phyloP scores from a whole-genome alignment of 2,888 invertebrate genomes.

The Thymelicus acteon region DNA sequence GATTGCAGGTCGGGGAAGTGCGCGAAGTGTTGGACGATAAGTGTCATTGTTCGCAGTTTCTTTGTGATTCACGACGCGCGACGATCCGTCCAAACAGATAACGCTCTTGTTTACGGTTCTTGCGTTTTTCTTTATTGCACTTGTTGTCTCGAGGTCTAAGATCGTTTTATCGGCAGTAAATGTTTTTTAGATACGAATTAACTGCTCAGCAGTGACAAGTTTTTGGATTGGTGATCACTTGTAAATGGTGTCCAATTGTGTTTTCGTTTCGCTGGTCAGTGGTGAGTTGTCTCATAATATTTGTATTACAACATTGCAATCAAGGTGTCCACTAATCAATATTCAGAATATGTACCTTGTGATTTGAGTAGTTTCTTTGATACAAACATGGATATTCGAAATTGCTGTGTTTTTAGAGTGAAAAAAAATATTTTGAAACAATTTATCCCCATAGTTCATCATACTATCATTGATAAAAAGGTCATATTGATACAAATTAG shows the following conservation, averaged over 20 bases:
- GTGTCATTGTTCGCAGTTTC: slow-evolving; percentile 70
- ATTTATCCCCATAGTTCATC: no score
- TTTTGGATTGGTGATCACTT: slow-evolving; percentile 41
- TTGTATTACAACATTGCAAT: slow-evolving; percentile 15
- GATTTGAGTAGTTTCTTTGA: no score
- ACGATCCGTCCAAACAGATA: slow-evolving; percentile 68
- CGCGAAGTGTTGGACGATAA: slow-evolving; percentile 65
- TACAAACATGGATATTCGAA: no score
- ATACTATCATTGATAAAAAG: no score
- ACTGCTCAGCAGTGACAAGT: slow-evolving; percentile 30
- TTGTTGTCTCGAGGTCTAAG: slow-evolving; percentile 54
- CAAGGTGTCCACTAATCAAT: neutral
- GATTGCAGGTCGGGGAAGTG: slow-evolving; percentile 58
- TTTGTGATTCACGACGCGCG: slow-evolving; percentile 73
- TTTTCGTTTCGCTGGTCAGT: slow-evolving; percentile 65
- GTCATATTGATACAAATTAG: neutral
- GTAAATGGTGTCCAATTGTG: slow-evolving; percentile 76
- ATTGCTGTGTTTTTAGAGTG: no score
- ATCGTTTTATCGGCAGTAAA: slow-evolving; percentile 39
- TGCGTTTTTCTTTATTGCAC: slow-evolving; percentile 55
- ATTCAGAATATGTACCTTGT: no score
- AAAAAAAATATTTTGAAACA: no score
- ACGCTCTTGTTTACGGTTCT: slow-evolving; percentile 71
- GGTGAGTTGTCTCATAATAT: slow-evolving; percentile 35
- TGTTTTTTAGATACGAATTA: slow-evolving; percentile 32